Evolutionary conservation across 2,888 invertebrate genomes (phyloP).

Genomic region (Urechis unicinctus): DNA sequence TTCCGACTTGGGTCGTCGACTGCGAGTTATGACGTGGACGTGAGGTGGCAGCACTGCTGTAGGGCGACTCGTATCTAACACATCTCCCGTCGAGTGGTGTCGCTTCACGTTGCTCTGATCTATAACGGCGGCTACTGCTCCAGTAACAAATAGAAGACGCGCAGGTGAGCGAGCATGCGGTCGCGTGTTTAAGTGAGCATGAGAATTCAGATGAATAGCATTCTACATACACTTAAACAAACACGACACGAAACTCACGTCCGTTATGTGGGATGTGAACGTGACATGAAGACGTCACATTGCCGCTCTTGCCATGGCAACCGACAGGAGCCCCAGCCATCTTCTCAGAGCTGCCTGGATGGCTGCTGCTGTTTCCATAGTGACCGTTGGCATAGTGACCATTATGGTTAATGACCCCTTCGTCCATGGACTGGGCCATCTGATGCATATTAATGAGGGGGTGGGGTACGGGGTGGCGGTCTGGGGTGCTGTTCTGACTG

Average conservation of each 20-base stretch:
- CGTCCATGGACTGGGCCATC: conserved; percentile 13
- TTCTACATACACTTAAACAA: too few relatives aligned
- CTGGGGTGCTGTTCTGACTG: conserved; percentile 23
- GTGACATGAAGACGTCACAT: too few relatives aligned
- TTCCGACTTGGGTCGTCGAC: conserved; percentile 81
- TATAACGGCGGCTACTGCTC: too few relatives aligned
- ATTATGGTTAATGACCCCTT: conserved; percentile 1
- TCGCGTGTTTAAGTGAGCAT: too few relatives aligned
- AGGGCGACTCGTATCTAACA: conserved; percentile 27
- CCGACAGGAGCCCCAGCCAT: too few relatives aligned
- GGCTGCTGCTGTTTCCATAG: background rate
- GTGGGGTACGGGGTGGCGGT: conserved; percentile 14
- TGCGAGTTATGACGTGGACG: background rate
- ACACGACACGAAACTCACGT: too few relatives aligned
- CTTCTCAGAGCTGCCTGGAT: too few relatives aligned
- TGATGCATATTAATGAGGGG: conserved; percentile 5
- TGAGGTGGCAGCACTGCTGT: conserved; percentile 1
- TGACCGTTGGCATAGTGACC: background rate
- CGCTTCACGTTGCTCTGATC: conserved; percentile 67
- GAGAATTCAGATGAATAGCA: too few relatives aligned
- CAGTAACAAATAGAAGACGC: too few relatives aligned
- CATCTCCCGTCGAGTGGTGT: conserved; percentile 47
- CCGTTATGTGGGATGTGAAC: too few relatives aligned
- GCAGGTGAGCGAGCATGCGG: too few relatives aligned
- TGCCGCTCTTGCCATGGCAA: too few relatives aligned